A percentile compares a stretch with the other conserved stretches of the same genome.
phyloP scores from a whole-genome alignment of 2,888 invertebrate species.

The Mechanitis messenoides region DNA sequence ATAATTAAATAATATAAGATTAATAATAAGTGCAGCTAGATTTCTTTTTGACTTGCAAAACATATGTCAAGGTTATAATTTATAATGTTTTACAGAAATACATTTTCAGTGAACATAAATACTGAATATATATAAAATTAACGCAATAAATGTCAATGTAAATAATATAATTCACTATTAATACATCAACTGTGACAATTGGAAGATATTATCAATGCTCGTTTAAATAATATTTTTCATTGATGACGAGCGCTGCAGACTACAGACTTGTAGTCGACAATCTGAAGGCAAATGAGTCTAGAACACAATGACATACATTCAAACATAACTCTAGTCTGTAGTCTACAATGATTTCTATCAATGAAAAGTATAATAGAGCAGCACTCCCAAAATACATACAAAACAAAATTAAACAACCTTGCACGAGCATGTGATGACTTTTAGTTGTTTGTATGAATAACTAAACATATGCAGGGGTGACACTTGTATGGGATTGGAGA shows the following conservation, averaged over 20 bases:
- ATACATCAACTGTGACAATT: background rate
- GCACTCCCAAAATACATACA: constrained; percentile 30
- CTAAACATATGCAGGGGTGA: constrained; percentile 30
- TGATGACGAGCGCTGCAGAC: background rate
- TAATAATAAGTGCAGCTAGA: no score
- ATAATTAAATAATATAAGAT: no score
- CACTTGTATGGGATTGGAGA: background rate
- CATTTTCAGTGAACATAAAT: no score
- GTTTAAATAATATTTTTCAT: background rate
- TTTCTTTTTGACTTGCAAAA: no score
- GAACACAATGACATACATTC: no score
- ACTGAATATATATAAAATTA: no score
- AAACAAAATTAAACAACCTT: constrained; percentile 44
- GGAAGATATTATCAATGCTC: background rate
- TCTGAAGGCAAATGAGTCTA: no score
- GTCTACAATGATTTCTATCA: constrained; percentile 13
- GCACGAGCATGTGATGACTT: constrained; percentile 44
- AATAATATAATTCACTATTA: no score
- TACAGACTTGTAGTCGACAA: background rate
- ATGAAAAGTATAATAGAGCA: constrained; percentile 22
- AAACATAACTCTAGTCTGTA: constrained; percentile 6
- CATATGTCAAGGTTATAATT: no score
- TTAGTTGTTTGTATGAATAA: constrained; percentile 36
- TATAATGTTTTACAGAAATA: no score
- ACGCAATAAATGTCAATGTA: no score